These are phyloP conservation scores for Sphecodes monilicornis DNA, from an alignment of 2,888 invertebrate species.

Conservation along the genomic window DNA sequence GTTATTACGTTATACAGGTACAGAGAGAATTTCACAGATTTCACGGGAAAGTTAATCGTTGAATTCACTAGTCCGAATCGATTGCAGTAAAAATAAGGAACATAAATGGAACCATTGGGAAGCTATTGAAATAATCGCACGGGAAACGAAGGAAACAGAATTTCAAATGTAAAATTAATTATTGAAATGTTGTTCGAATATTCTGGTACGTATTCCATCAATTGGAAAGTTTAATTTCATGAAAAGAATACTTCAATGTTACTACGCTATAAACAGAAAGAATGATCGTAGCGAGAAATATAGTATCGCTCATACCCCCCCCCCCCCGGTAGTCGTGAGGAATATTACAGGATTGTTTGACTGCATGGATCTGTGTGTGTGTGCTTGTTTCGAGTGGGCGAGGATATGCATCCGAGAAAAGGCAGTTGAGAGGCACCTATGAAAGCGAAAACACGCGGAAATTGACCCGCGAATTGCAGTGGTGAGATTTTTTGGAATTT, in stretches of 20 bases:
- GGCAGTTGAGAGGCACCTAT: background rate
- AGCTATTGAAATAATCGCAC: background rate
- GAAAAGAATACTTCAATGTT: background rate
- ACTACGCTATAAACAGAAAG: background rate
- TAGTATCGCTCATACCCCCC: background rate
- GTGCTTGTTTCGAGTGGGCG: slow-evolving; percentile 7
- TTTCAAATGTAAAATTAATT: background rate
- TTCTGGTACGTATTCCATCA: too few species aligned
- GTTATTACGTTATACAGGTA: background rate
- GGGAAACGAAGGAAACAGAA: background rate
- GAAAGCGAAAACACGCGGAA: slow-evolving; percentile 5
- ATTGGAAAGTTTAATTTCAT: background rate
- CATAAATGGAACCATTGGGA: background rate
- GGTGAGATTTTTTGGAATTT: slow-evolving; percentile 9
- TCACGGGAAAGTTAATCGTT: background rate
- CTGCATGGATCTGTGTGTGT: background rate
- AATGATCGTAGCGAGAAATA: background rate
- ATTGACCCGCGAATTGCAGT: slow-evolving; percentile 13
- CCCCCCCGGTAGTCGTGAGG: background rate
- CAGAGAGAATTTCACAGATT: background rate
- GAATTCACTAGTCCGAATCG: background rate
- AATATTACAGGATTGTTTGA: slow-evolving; percentile 12
- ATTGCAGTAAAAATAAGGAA: background rate
- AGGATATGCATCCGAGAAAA: background rate
- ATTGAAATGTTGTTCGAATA: background rate